Base-by-base conservation (phyloP, 2,888 invertebrate species). In the Caenorhabditis uteleia region DNA sequence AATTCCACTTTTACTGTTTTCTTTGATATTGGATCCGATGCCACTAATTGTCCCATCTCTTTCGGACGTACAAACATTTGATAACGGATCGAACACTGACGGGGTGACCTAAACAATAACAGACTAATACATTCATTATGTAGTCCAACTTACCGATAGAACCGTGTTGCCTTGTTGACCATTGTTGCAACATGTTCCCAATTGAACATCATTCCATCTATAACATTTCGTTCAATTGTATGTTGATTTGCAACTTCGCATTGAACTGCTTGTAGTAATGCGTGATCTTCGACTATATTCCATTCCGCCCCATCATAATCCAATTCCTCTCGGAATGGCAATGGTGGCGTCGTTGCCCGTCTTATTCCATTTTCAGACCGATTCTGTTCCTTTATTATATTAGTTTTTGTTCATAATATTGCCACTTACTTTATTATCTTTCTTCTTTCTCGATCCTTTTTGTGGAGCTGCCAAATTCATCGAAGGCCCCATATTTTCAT, bases 151-250 rank as follows among this genome's bases (percentile, higher is more conserved):
- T 23, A 74, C 74, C 77, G 55, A 44, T 73, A 75, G 54, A 68
- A 68, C 8, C 55, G 39, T 44, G 92, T 91, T n/a, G 89, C 89
- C 66, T 90, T 89, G 85, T 91, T 93, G 1, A 95, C 93, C 77
- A 91, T 88, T 83, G 94, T 93, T 21, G 93, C 89, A 8, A 92
- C 91, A 83, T 94, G 88, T 84, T 97, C 95, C 95, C 95, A 97
- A 86, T 97, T 97, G 40, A 93, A 91, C 25, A 90, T 90, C 83
- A 92, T 93, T 0, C 90, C 92, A 0, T 90, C 91, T 65, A 90
- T 40, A 12, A 20, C n/a, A n/a, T 29, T 16, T 29, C 16, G 12
- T n/a, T 56, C 62, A 12, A 62, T 31, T 4, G 26, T 16, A 21
- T 65, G 65, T 0, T 2, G 0, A 12, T 54, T 48, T 7, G 57